phyloP scores from a whole-genome alignment of 1,140 invertebrate genomes.

The Marisa cornuarietis region DNA sequence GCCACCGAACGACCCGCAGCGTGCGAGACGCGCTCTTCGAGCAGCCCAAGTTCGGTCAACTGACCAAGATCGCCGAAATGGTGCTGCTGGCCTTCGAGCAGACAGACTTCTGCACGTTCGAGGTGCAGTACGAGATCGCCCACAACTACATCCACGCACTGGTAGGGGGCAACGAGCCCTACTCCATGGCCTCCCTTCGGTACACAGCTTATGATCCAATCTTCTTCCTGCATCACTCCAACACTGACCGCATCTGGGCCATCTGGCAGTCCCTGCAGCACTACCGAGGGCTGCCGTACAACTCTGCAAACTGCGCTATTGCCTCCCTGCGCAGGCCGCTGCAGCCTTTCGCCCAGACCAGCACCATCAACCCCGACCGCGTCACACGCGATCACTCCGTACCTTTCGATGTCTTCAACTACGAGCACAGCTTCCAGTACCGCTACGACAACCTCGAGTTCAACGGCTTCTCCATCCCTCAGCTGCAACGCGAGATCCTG shows the following conservation, averaged over 20 bases:
- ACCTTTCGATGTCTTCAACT: constrained; percentile 25
- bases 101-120: constrained; percentile 32
- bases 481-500: constrained; percentile 19
- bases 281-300: constrained; percentile 29
- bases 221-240: constrained; percentile 28
- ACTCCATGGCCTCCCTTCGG: constrained; percentile 26
- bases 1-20: constrained; percentile 8
- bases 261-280: constrained; percentile 33
- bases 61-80: constrained; percentile 21
- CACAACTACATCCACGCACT: constrained; percentile 35
- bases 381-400: constrained; percentile 29
- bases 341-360: constrained; percentile 23
- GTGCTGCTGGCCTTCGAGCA: constrained; percentile 34
- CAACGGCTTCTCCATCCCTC: constrained; percentile 31
- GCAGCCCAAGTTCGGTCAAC: constrained; percentile 23
- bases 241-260: constrained; percentile 23
- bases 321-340: constrained; percentile 27
- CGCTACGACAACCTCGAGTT: constrained; percentile 37
- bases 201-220: constrained; percentile 33
- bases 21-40: constrained; percentile 11
- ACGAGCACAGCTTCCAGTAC: constrained; percentile 29
- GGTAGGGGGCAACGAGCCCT: constrained; percentile 29
- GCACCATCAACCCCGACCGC: constrained; percentile 20
- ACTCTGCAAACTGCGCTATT: constrained; percentile 36
- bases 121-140: constrained; percentile 32